These are phyloP conservation scores for Xylocopa sonorina DNA, from an alignment of 1,140 invertebrate genomes.

Conservation along the genomic window DNA sequence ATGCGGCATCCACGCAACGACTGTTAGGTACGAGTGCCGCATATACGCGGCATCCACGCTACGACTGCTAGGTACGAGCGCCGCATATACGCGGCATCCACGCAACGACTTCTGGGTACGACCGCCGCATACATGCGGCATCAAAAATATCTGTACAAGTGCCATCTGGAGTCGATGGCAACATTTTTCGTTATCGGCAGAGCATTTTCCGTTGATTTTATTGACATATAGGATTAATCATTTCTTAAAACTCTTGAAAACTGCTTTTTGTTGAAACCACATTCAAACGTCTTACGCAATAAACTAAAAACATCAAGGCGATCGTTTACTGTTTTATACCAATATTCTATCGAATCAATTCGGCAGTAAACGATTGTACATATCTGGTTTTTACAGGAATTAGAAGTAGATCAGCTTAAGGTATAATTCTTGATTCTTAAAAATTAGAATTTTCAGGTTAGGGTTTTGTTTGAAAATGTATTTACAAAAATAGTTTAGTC, in stretches of 20 bases:
- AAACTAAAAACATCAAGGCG: not conserved
- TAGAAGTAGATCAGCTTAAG: constrained; percentile 6
- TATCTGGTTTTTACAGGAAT: constrained; percentile 12
- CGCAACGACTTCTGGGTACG: no score
- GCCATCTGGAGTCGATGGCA: not conserved
- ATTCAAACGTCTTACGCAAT: not conserved
- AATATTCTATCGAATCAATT: constrained; percentile 11
- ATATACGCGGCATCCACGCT: no score
- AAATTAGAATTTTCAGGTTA: constrained; percentile 11
- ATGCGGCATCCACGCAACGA: no score
- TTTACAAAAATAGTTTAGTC: constrained; percentile 2
- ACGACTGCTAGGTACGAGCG: no score
- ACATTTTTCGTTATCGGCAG: not conserved
- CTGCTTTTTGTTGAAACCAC: not conserved
- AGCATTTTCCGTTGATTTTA: not conserved
- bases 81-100: no score
- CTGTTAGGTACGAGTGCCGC: no score
- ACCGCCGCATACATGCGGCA: no score
- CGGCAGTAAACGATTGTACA: constrained; percentile 11
- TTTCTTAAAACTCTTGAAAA: not conserved
- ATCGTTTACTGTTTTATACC: constrained; percentile 14
- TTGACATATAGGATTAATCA: constrained; percentile 20
- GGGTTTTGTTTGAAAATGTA: constrained; percentile 13
- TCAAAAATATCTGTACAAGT: no score
- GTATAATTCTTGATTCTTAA: constrained; percentile 1